A percentile compares a stretch with the other conserved stretches of the same genome.
Conservation (phyloP, 2,888 invertebrate genomes). For the Mythimna pallens region DNA sequence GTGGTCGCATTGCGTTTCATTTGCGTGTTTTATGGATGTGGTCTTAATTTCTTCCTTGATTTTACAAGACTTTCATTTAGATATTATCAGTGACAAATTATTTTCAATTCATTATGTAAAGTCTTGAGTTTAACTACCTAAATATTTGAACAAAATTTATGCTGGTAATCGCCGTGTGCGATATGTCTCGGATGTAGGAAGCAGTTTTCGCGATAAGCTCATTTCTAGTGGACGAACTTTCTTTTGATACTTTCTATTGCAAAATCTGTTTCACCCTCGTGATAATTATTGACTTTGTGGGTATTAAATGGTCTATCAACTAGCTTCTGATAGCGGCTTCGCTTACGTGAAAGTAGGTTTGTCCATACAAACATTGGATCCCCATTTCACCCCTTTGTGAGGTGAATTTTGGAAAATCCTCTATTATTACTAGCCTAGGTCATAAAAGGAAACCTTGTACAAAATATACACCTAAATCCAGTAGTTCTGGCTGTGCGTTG, state of each 20-base stretch:
- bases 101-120: slow-evolving; percentile 11
- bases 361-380: too few relatives aligned
- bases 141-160: not conserved
- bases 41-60: slow-evolving; percentile 58
- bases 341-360: too few relatives aligned
- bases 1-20: slow-evolving; percentile 32
- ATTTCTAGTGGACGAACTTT: slow-evolving; percentile 5
- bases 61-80: slow-evolving; percentile 46
- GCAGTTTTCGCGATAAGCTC: slow-evolving; percentile 17
- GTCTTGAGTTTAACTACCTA: not conserved
- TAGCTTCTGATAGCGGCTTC: too few relatives aligned
- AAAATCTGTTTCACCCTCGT: slow-evolving; percentile 12
- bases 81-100: slow-evolving; percentile 26
- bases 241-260: slow-evolving; percentile 39
- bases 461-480: too few relatives aligned
- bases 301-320: not conserved
- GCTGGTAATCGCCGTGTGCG: not conserved
- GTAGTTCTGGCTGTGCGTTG: too few relatives aligned
- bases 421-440: too few relatives aligned
- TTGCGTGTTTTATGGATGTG: slow-evolving; percentile 44
- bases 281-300: slow-evolving; percentile 3
- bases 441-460: too few relatives aligned
- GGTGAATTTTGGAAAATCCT: too few relatives aligned
- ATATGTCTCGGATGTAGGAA: slow-evolving; percentile 17
- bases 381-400: too few relatives aligned